These are phyloP conservation scores for Malthinus seriepunctatus DNA, from an alignment of 2,888 invertebrate genomes.

Conservation along the genomic window DNA sequence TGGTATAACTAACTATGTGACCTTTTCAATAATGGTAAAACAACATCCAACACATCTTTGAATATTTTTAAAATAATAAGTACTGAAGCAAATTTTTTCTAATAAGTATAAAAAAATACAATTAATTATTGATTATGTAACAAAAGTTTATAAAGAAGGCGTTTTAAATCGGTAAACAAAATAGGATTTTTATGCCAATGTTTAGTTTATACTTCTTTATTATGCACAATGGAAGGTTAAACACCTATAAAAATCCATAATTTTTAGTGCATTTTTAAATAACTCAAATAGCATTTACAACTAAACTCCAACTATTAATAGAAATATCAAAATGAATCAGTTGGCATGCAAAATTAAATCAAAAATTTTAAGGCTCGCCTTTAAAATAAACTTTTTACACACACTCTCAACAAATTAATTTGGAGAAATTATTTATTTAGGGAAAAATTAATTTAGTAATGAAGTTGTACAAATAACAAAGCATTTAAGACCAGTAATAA, in stretches of 20 bases:
- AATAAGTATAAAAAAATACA: neutral
- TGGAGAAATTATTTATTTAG: neutral
- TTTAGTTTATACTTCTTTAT: no score
- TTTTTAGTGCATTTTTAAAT: no score
- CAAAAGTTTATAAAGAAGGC: neutral
- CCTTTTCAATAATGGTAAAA: conserved; percentile 12
- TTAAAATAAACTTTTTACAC: neutral
- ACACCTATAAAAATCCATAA: no score
- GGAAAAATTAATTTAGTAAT: neutral
- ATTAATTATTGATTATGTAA: conserved; percentile 2
- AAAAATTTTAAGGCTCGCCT: no score
- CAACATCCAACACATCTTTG: conserved; percentile 11
- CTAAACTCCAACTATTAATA: neutral
- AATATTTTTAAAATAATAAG: conserved; percentile 8
- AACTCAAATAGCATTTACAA: no score
- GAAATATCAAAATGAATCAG: conserved; percentile 1
- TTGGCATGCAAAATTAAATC: neutral
- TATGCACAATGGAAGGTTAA: no score
- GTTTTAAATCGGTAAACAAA: conserved; percentile 1
- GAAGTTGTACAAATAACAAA: neutral
- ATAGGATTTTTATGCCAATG: no score
- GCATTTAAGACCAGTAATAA: neutral
- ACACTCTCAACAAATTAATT: neutral
- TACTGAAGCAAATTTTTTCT: neutral
- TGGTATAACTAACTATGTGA: conserved; percentile 7